A percentile compares a stretch with the other conserved stretches of the same genome.
Conservation (phyloP, 2,888 invertebrate species). For the Tanypteryx hageni region DNA sequence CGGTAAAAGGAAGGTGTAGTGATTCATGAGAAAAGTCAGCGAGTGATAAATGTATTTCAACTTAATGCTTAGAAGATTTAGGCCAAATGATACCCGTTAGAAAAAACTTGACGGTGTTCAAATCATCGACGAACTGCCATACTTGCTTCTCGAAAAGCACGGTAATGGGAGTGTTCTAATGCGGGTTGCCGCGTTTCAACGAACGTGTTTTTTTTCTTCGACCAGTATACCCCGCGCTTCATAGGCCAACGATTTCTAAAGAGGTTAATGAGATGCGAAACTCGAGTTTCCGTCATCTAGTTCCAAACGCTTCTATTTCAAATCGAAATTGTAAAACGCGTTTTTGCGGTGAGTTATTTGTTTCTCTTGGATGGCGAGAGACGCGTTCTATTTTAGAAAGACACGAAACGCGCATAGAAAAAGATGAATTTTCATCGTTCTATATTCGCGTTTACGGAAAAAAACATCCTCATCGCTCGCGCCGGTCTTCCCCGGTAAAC, state of each 20-base stretch:
- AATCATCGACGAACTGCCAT: too few relatives aligned
- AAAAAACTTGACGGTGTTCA: too few relatives aligned
- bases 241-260: constrained; percentile 46
- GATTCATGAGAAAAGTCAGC: too few relatives aligned
- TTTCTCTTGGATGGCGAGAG: not conserved
- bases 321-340: not conserved
- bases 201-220: not conserved
- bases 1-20: too few relatives aligned
- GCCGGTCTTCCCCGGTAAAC: not conserved
- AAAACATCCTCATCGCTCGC: not conserved
- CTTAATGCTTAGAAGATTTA: too few relatives aligned
- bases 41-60: too few relatives aligned
- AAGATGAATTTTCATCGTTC: not conserved
- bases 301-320: not conserved
- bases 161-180: not conserved
- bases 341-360: not conserved
- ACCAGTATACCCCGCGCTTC: constrained; percentile 8
- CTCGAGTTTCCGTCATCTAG: constrained; percentile 12
- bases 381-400: not conserved
- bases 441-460: not conserved
- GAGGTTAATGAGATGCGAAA: constrained; percentile 49
- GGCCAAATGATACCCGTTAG: too few relatives aligned
- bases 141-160: not conserved
- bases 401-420: not conserved
- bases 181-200: not conserved